A percentile compares a stretch with the other conserved stretches of the same genome.
phyloP scores from a whole-genome alignment of 92 coral and sea anemone species.

The Meandrina meandrites region DNA sequence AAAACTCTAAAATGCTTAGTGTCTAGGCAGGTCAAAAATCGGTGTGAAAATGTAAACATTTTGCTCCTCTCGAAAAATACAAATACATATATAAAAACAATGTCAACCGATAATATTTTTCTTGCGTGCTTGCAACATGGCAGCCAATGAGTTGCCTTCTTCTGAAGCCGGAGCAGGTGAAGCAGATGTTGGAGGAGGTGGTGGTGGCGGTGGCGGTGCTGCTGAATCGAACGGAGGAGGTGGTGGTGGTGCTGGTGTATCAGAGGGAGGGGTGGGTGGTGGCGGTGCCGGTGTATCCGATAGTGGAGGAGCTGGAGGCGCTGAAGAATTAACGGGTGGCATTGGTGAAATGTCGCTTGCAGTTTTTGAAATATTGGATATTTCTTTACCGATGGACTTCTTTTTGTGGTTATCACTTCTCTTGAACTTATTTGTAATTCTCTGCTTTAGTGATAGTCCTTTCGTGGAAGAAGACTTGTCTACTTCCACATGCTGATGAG shows the following conservation, averaged over 20 bases:
- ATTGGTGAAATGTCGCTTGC: background rate
- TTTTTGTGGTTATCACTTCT: background rate
- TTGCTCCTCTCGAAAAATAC: no score
- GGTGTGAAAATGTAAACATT: no score
- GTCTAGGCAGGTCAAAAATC: no score
- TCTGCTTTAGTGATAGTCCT: background rate
- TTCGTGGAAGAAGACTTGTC: background rate
- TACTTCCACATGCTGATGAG: background rate
- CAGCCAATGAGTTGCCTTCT: conserved; percentile 23
- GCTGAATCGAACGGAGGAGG: background rate
- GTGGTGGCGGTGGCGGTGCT: conserved; percentile 24
- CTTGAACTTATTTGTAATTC: background rate
- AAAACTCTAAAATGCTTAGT: no score
- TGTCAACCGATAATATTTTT: background rate
- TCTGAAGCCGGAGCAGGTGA: conserved; percentile 6
- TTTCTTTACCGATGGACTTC: background rate
- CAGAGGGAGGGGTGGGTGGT: background rate
- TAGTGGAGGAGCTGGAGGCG: background rate
- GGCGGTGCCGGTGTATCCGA: background rate
- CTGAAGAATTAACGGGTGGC: background rate
- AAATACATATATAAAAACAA: background rate
- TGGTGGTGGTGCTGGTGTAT: background rate
- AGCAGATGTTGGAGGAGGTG: background rate
- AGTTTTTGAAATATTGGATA: background rate
- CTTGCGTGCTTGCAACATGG: conserved; percentile 31